Base-by-base conservation (phyloP, 2,797 vertebrate species). In the Sebastolobus altivelis region DNA sequence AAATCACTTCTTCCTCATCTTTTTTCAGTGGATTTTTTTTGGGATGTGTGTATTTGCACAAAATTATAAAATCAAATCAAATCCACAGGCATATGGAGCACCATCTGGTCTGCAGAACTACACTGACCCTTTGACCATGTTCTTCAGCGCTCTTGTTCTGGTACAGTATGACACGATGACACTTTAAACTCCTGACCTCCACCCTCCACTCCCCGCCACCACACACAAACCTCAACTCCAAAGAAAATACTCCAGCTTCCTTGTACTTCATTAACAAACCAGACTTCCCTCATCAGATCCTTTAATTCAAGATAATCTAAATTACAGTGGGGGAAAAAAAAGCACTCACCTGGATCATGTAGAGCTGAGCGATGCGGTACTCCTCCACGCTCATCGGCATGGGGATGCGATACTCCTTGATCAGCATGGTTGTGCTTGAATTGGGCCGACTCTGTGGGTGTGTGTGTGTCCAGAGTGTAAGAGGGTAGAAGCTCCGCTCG, bases 321-420 rank as follows among this genome's bases (percentile, higher is more conserved):
- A 20, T 52, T 4, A 7, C 4, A 2, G n/a, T 14, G n/a, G 13
- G 20, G 13, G 4, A 6, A 95, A 95, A 96, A 87, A 96, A 96
- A 87, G 31, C 54, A 97, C 96, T 94, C 89, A 99, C 98, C 98
- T 99, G 98, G 60, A 99, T 99, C 98, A 99, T 99, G 92, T 99
- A 99, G 75, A 99, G 97, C 96, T 99, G 98, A 2, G 98, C 98
- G 9, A 99, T 99, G 87, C 98, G 97, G 95, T 99, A 99, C 90
- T 99, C 98, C 71, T 99, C 98, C 96, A 99, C 97, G 8, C 98
- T 99, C 97, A 99, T 96, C 0, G 98, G 98, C 91, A 99, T 97
- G 81, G 98, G 97, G 92, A 99, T 99, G 55, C 97, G 97, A 85
- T 99, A 99, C 92, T 99, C 98, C 91, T 99, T 99, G 94, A 99